Percentiles rank a stretch among this genome's conserved stretches.
phyloP scores from a whole-genome alignment of 1,140 invertebrate genomes.

The Drosophila pseudoananassae region DNA sequence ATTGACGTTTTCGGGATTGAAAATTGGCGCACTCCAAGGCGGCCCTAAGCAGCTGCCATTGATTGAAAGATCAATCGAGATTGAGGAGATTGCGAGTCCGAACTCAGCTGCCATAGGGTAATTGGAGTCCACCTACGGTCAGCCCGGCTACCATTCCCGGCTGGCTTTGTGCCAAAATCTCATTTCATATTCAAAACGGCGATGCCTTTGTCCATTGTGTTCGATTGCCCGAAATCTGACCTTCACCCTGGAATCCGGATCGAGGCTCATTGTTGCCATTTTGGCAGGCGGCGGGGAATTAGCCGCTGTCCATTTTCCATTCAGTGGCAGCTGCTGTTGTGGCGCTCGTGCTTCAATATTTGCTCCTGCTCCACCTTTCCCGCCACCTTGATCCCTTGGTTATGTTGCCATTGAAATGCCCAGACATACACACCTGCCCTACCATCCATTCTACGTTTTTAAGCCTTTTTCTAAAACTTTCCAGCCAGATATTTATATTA shows the following conservation, averaged over 20 bases:
- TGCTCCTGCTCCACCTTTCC: not conserved
- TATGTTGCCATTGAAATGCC: slow-evolving; percentile 28
- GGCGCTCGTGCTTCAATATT: slow-evolving; percentile 38
- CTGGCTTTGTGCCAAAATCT: slow-evolving; percentile 30
- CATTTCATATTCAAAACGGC: slow-evolving; percentile 73
- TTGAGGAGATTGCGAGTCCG: slow-evolving; percentile 29
- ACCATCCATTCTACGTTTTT: too few species aligned
- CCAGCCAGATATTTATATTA: too few species aligned
- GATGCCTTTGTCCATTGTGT: slow-evolving; percentile 53
- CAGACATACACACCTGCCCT: slow-evolving; percentile 23
- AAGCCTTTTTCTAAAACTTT: too few species aligned
- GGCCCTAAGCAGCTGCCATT: slow-evolving; percentile 44
- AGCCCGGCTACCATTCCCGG: slow-evolving; percentile 18
- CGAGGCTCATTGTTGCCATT: slow-evolving; percentile 54
- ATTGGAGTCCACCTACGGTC: slow-evolving; percentile 71
- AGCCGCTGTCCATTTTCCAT: slow-evolving; percentile 45
- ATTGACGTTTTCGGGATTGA: slow-evolving; percentile 46
- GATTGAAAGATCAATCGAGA: slow-evolving; percentile 76
- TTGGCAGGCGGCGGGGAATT: slow-evolving; percentile 54
- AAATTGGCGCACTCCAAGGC: slow-evolving; percentile 65
- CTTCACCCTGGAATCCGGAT: slow-evolving; percentile 48
- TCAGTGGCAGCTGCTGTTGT: slow-evolving; percentile 38
- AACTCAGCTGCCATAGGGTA: slow-evolving; percentile 62
- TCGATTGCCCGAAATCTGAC: slow-evolving; percentile 66
- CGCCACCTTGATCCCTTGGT: not conserved